These are phyloP conservation scores for Scaptomyza caliginosa DNA, from an alignment of 2,888 invertebrate genomes.

Conservation along the genomic window DNA sequence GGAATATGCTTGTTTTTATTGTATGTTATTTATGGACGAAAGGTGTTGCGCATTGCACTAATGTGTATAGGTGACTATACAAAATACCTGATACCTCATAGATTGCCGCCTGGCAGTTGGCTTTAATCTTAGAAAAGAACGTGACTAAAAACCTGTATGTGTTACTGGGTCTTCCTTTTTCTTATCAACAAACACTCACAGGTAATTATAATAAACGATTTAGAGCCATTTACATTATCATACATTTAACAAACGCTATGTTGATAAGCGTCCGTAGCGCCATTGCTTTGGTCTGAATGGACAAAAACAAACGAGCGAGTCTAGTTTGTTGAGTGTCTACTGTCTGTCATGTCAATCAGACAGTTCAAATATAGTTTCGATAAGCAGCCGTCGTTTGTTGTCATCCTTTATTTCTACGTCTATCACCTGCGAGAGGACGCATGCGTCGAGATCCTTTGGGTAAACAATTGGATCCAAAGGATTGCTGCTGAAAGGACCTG, in stretches of 20 bases:
- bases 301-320: conserved; percentile 23
- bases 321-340: conserved; percentile 8
- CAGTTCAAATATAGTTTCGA: conserved; percentile 56
- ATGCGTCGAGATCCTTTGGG: conserved; percentile 65
- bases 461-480: conserved; percentile 63
- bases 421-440: conserved; percentile 71
- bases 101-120: conserved; percentile 17
- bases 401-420: conserved; percentile 34
- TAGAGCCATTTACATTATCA: conserved; percentile 40
- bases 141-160: conserved; percentile 38
- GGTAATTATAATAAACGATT: conserved; percentile 35
- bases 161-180: not conserved
- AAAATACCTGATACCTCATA: not conserved
- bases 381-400: conserved; percentile 59
- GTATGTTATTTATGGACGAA: conserved; percentile 58
- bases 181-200: conserved; percentile 41
- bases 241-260: conserved; percentile 16
- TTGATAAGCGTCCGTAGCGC: conserved; percentile 27
- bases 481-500: conserved; percentile 54
- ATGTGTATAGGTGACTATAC: conserved; percentile 11
- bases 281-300: conserved; percentile 24
- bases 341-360: conserved; percentile 53
- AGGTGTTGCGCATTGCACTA: conserved; percentile 61
- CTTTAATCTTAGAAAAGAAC: conserved; percentile 14
- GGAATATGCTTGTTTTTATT: conserved; percentile 40